Percentiles rank a stretch among this genome's conserved stretches.
Conservation (phyloP, 2,797 vertebrate genomes). For the Hippocampus kuda region DNA sequence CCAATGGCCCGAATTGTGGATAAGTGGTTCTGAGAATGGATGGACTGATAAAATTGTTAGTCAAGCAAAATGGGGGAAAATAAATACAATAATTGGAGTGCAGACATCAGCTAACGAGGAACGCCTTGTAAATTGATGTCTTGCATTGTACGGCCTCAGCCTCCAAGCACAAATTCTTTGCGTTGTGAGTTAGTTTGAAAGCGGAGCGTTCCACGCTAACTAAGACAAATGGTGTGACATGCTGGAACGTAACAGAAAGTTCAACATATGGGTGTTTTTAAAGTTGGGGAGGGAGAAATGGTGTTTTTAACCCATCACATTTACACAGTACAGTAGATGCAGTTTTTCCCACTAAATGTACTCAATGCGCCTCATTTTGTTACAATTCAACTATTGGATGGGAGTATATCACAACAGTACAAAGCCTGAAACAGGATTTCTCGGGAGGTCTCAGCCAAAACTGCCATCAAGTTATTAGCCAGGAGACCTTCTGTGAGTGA, state of each 20-base stretch:
- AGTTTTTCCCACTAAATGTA: neutral
- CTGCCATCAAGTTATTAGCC: conserved; percentile 22
- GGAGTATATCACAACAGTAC: neutral
- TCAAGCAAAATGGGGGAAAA: no score
- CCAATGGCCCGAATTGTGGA: no score
- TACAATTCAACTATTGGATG: neutral
- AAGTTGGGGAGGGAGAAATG: neutral
- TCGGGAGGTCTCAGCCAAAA: neutral
- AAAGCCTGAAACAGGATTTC: neutral
- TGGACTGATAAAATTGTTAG: no score
- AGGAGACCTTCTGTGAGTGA: conserved; percentile 5
- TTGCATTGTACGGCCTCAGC: conserved; percentile 67
- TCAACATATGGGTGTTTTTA: neutral
- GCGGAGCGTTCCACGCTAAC: conserved; percentile 41
- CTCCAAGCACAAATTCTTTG: conserved; percentile 57
- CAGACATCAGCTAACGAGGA: conserved; percentile 45
- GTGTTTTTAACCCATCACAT: neutral
- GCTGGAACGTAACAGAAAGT: neutral
- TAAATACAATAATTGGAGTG: conserved; percentile 11
- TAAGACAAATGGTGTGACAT: neutral
- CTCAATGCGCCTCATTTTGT: neutral
- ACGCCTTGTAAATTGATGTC: conserved; percentile 61
- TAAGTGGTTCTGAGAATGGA: no score
- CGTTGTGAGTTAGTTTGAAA: conserved; percentile 50
- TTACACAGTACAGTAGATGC: no score